Percentiles rank a stretch among this genome's conserved stretches.
Conservation (phyloP, 92 coral and sea anemone species). For the Muricea muricata region DNA sequence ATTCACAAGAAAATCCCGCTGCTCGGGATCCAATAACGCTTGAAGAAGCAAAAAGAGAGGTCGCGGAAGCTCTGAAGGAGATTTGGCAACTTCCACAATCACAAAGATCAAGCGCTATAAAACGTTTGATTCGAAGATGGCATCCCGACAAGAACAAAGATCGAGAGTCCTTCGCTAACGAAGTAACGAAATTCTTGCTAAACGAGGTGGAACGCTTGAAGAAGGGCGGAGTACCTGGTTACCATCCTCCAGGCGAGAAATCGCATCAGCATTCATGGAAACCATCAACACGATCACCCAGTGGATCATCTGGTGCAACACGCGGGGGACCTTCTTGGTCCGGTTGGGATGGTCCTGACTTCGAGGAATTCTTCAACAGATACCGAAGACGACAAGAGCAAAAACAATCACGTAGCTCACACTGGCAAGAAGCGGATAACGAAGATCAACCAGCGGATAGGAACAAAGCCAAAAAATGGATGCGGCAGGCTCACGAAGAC, state of each 20-base stretch:
- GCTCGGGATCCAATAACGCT: constrained; percentile 40
- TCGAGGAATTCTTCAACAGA: not conserved
- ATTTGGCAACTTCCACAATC: constrained; percentile 75
- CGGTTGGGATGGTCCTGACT: not conserved
- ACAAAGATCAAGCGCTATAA: constrained; percentile 61
- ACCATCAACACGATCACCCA: not conserved
- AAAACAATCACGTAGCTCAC: not conserved
- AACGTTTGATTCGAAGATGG: constrained; percentile 78
- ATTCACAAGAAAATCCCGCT: not conserved
- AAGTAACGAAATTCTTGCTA: constrained; percentile 71
- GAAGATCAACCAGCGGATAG: constrained; percentile 17
- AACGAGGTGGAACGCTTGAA: constrained; percentile 71
- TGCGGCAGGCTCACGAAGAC: constrained; percentile 79
- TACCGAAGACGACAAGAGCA: not conserved
- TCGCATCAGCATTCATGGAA: not conserved
- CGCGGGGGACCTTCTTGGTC: too few relatives aligned
- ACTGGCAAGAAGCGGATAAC: not conserved
- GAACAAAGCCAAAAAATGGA: constrained; percentile 70
- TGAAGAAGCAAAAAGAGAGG: constrained; percentile 54
- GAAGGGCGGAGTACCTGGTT: constrained; percentile 33
- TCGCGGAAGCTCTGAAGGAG: constrained; percentile 61
- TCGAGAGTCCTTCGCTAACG: constrained; percentile 68
- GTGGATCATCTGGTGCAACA: too few relatives aligned
- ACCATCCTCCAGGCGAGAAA: not conserved
- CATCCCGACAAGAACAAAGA: constrained; percentile 84